Evolutionary conservation across 2,888 invertebrate genomes (phyloP), one percentile per base, ranked within the genome.

Genomic region (Branchipolynoe longqiensis): DNA sequence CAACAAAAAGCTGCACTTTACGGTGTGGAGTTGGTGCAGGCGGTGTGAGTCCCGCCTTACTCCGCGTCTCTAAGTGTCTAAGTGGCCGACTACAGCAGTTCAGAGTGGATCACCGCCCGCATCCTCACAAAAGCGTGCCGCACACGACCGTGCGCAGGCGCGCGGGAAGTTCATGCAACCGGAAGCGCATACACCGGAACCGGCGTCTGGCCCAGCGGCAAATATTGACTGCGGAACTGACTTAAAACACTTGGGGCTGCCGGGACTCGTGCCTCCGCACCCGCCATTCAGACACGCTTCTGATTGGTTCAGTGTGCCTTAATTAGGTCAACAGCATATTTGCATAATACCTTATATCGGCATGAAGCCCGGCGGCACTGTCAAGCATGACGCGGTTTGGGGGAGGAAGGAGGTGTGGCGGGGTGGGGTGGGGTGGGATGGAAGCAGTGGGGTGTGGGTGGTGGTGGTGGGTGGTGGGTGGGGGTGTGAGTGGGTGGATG

Each of bases 201-300:
- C 28, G 3, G n/a, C 69, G 14, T 36, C 14, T 38, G 38, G 12
- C 69, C 6, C 8, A 33, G 18, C 36, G 3, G 69, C 38, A 33
- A 69, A 69, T 69, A 69, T 69, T 69, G 33, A 69, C 69, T 38
- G 69, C 69, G 69, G 62, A 62, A 14, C 62, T n/a, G n/a, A 33
- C 38, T 38, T 62, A 8, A 69, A 69, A 33, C 36, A 38, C 38
- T 38, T 36, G 69, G 36, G 36, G 38, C 33, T 69, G 8, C 36
- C 4, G 12, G 38, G 14, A 22, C 36, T 1, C 36, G 36, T 69
- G 33, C 36, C 22, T 33, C 25, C 2, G 14, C 33, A 22, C 36
- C 36, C 69, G 38, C 36, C 38, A n/a, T n/a, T n/a, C n/a, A 36
- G 38, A 69, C 69, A 33, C 38, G 33, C 4, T n/a, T 14, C 36